Evolutionary conservation across 2,113 vertebrate species (phyloP).

Genomic region (Triplophysa siluroides): DNA sequence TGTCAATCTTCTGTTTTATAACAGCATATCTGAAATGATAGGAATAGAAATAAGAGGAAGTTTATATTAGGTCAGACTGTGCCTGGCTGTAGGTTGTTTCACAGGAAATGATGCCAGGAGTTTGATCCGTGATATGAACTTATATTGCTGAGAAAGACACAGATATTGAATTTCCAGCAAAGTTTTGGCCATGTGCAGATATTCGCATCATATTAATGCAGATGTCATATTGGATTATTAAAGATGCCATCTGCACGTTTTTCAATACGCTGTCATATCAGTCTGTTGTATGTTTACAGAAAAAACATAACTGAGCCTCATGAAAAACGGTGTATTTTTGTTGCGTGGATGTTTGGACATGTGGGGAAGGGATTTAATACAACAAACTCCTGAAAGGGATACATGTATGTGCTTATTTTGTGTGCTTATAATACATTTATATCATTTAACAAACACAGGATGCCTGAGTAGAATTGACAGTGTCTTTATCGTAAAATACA

Average conservation of each 20-base stretch:
- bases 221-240: background rate
- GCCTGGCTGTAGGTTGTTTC: background rate
- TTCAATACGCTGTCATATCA: background rate
- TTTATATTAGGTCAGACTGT: conserved; percentile 16
- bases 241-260: background rate
- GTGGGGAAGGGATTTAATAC: too few species aligned
- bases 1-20: background rate
- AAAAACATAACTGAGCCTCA: too few species aligned
- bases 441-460: too few species aligned
- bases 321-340: too few species aligned
- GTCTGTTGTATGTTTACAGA: too few species aligned
- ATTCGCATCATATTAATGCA: background rate
- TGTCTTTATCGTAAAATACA: too few species aligned
- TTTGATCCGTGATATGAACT: background rate
- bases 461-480: too few species aligned
- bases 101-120: background rate
- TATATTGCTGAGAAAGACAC: background rate
- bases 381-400: too few species aligned
- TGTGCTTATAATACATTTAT: too few species aligned
- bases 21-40: background rate
- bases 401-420: too few species aligned
- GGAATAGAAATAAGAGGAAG: background rate
- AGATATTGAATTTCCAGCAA: background rate
- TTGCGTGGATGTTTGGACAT: too few species aligned
- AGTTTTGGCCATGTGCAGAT: background rate